A percentile compares a stretch with the other conserved stretches of the same genome.
Evolutionary conservation across 1,140 invertebrate species (phyloP).

Genomic region (Cotesia typhae): DNA sequence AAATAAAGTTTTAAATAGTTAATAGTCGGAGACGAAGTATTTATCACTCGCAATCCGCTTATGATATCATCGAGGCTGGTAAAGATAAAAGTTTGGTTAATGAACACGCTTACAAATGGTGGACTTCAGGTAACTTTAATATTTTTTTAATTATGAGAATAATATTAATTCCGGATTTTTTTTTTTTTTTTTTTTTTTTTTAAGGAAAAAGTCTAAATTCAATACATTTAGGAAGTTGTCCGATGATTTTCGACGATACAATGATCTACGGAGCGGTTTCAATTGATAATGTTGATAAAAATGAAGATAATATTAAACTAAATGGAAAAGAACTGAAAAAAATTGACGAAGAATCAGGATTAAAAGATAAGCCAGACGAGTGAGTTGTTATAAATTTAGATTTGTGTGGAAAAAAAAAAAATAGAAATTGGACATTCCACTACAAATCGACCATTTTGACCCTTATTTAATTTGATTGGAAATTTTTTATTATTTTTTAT

Average conservation of each 20-base stretch:
- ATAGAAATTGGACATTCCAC: too few relatives aligned
- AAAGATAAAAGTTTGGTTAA: slow-evolving; percentile 1
- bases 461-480: too few relatives aligned
- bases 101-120: slow-evolving; percentile 34
- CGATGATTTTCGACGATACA: slow-evolving; percentile 39
- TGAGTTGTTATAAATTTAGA: too few relatives aligned
- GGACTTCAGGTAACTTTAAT: slow-evolving; percentile 34
- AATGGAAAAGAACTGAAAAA: not conserved
- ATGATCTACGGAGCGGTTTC: slow-evolving; percentile 1
- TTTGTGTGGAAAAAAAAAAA: too few relatives aligned
- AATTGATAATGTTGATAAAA: not conserved
- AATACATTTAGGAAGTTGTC: slow-evolving; percentile 37
- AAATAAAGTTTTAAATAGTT: slow-evolving; percentile 25
- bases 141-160: slow-evolving; percentile 17
- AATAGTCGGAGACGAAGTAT: slow-evolving; percentile 7
- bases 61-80: slow-evolving; percentile 12
- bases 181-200: not conserved
- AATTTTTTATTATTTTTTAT: too few relatives aligned
- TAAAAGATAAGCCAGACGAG: too few relatives aligned
- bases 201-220: slow-evolving; percentile 35
- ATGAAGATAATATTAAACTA: not conserved
- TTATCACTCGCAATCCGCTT: slow-evolving; percentile 5
- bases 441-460: too few relatives aligned
- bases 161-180: not conserved
- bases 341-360: too few relatives aligned